Evolutionary conservation across 2,888 invertebrate species (phyloP), one percentile per base, ranked within the genome.

Genomic region (Acanthococcus lagerstroemiae): DNA sequence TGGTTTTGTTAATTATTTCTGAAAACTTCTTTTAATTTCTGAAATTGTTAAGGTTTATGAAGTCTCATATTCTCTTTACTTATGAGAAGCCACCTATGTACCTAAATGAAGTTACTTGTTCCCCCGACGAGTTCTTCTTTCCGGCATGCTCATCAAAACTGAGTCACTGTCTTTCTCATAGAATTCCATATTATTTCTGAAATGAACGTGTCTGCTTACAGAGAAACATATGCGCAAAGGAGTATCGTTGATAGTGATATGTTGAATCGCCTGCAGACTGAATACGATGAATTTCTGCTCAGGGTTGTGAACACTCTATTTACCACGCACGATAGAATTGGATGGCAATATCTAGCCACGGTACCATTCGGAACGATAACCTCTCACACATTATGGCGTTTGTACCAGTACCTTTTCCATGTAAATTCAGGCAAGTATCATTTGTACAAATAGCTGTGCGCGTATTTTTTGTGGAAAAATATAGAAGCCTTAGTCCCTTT

Each of bases 281-380:
- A 90, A 75, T 85, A 85, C 73, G 87, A 90, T 75, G 81, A 84
- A 5, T 83, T 90, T 70, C 82, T 90, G 67, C 74, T 86, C 30
- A 80, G 85, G 61, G 83, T 87, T 1, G 84, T 84, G 37, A 79
- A 82, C 66, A 84, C 82, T 70, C 82, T 90, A 67, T 85, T 87
- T 73, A 81, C 83, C 2, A 84, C 86, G 0, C 83, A 84, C 55
- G 84, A 84, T 73, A 78, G 87, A 68, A 87, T 87, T 7, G 85
- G 87, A 2, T 88, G 89, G 86, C 89, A 90, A 75, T 90, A 88
- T 77, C 81, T 90, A 71, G 85, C 88, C 15, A 84, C 85, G 21
- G 79, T 89, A 70, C 88, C 90, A 0, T 87, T 84, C 72, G 77
- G 80, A 68, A 77, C 80, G 55, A 79, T 86, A 26, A 81, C 84